phyloP scores from a whole-genome alignment of 2,797 vertebrate species.

The Gadopsis bispinosus region DNA sequence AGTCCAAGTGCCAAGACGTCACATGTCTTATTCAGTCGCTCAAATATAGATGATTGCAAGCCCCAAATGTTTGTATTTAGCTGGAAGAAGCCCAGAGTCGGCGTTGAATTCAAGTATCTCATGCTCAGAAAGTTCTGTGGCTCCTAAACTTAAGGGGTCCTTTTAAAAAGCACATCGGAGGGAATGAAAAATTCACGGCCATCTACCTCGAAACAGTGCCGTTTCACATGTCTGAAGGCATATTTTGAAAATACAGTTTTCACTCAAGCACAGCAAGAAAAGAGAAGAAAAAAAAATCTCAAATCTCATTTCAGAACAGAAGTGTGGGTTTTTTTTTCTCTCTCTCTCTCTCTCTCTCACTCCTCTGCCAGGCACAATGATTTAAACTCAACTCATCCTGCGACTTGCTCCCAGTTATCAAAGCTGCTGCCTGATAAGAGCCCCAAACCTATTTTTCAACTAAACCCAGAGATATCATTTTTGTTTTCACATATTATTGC shows the following conservation, averaged over 20 bases:
- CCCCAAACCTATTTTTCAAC: conserved; percentile 46
- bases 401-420: conserved; percentile 52
- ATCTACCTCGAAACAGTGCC: neutral
- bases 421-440: conserved; percentile 61
- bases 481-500: conserved; percentile 62
- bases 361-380: conserved; percentile 32
- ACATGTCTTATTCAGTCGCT: conserved; percentile 49
- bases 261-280: conserved; percentile 2
- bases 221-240: conserved; percentile 32
- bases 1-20: conserved; percentile 4
- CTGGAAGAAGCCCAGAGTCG: neutral
- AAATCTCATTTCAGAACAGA: conserved; percentile 45
- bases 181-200: conserved; percentile 4
- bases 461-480: conserved; percentile 53
- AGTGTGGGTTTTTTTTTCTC: conserved; percentile 4
- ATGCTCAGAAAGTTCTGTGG: neutral
- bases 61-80: conserved; percentile 40
- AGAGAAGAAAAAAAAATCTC: neutral
- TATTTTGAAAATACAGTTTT: conserved; percentile 41
- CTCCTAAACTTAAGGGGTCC: neutral
- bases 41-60: conserved; percentile 51
- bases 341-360: no score
- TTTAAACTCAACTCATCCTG: conserved; percentile 51
- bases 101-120: neutral
- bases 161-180: conserved; percentile 27